Percentiles rank a stretch among this genome's conserved stretches.
phyloP scores from a whole-genome alignment of 2,113 vertebrate genomes.

The Lichenostomus cassidix region DNA sequence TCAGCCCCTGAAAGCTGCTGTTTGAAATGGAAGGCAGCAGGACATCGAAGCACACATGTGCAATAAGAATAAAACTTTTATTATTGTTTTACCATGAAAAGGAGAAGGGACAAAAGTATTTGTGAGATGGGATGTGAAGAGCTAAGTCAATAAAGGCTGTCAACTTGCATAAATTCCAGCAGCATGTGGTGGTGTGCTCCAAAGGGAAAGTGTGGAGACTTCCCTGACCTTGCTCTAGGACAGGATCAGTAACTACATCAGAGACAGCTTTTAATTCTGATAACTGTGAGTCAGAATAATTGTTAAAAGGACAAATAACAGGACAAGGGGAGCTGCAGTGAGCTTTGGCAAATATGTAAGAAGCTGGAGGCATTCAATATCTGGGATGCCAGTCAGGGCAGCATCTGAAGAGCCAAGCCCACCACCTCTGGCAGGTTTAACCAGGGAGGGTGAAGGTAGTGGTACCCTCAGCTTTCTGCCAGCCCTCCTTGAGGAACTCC shows the following conservation, averaged over 20 bases:
- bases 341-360: neutral
- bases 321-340: neutral
- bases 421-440: neutral
- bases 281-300: neutral
- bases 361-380: neutral
- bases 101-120: neutral
- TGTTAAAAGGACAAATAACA: neutral
- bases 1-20: neutral
- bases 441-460: neutral
- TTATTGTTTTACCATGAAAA: neutral
- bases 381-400: neutral
- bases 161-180: neutral
- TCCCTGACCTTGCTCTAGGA: neutral
- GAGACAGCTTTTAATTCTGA: neutral
- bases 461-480: neutral
- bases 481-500: neutral
- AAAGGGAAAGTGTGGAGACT: fast-evolving
- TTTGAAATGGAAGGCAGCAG: neutral
- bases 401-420: neutral
- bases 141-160: neutral
- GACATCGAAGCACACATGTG: neutral
- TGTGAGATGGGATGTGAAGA: neutral
- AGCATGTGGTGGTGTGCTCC: neutral
- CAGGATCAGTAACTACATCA: neutral
- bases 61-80: neutral